Evolutionary conservation across 2,113 vertebrate species (phyloP).

Genomic region (Nematolebias whitei): DNA sequence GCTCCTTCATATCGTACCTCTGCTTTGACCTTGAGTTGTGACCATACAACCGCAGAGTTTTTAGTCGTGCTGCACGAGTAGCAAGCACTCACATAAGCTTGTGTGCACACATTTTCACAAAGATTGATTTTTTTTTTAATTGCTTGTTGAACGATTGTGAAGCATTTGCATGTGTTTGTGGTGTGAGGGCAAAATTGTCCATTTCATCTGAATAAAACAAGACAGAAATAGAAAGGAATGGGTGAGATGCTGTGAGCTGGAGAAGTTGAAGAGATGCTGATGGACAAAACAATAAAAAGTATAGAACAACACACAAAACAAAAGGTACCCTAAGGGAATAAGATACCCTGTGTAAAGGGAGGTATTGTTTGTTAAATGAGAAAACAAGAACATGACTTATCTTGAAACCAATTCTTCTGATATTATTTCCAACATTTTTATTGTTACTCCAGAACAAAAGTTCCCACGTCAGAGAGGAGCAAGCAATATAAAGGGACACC

Average conservation of each 20-base stretch:
- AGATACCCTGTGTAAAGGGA: conserved; percentile 8
- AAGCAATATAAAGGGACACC: conserved; percentile 1
- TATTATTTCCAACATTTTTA: conserved; percentile 29
- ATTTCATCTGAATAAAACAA: conserved; percentile 38
- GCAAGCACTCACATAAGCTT: conserved; percentile 9
- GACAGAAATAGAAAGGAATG: background rate
- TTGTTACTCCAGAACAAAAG: conserved; percentile 31
- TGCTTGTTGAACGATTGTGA: conserved; percentile 38
- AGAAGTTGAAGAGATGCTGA: conserved; percentile 30
- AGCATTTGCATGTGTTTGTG: conserved; percentile 49
- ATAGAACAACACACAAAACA: background rate
- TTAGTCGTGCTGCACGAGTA: conserved; percentile 22
- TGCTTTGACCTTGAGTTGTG: conserved; percentile 2
- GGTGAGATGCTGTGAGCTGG: conserved; percentile 8
- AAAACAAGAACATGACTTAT: conserved; percentile 18
- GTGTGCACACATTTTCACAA: conserved; percentile 8
- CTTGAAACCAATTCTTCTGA: conserved; percentile 7
- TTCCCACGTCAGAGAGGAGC: conserved; percentile 14
- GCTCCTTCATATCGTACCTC: too few species aligned
- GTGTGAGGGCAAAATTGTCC: conserved; percentile 41
- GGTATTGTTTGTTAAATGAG: conserved; percentile 9
- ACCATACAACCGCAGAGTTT: conserved; percentile 40
- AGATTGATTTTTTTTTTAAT: conserved; percentile 67
- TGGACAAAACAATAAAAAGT: background rate
- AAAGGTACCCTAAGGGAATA: conserved; percentile 10